A percentile compares a stretch with the other conserved stretches of the same genome.
These are phyloP conservation scores for Macropodus opercularis DNA, from an alignment of 2,797 vertebrate species.

Conservation along the genomic window DNA sequence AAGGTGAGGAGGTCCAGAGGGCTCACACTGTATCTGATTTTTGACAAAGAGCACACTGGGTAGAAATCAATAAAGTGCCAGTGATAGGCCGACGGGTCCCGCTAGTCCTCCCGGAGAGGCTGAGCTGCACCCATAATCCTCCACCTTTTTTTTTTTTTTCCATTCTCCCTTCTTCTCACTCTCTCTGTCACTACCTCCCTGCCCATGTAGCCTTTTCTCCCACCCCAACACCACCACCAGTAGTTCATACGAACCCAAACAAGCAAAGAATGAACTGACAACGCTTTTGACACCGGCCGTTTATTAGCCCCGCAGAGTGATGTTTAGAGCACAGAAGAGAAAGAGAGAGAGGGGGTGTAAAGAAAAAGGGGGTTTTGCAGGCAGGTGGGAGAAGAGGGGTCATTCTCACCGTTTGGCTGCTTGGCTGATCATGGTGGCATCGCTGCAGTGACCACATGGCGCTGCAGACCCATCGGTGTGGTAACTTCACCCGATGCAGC, in stretches of 20 bases:
- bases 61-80: slow-evolving; percentile 96
- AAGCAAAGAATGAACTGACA: slow-evolving; percentile 96
- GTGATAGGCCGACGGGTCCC: slow-evolving; percentile 77
- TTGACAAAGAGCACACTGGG: slow-evolving; percentile 97
- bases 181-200: slow-evolving; percentile 24
- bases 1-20: slow-evolving; percentile 97
- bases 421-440: slow-evolving; percentile 54
- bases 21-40: slow-evolving; percentile 94
- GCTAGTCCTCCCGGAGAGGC: slow-evolving; percentile 54
- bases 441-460: slow-evolving; percentile 55
- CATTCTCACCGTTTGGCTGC: slow-evolving; percentile 35
- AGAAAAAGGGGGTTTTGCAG: not conserved
- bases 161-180: slow-evolving; percentile 2
- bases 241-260: slow-evolving; percentile 92
- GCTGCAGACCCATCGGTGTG: not conserved
- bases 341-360: not conserved
- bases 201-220: not conserved
- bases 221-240: slow-evolving; percentile 6
- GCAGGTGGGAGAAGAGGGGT: not conserved
- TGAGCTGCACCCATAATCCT: slow-evolving; percentile 60
- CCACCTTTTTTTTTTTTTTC: slow-evolving; percentile 50
- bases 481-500: slow-evolving; percentile 62
- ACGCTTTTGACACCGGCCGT: slow-evolving; percentile 90
- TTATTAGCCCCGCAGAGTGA: slow-evolving; percentile 87
- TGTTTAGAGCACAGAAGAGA: slow-evolving; percentile 20